These are phyloP conservation scores for Syrrhaptes paradoxus DNA, from an alignment of 2,113 vertebrate species.

Conservation along the genomic window DNA sequence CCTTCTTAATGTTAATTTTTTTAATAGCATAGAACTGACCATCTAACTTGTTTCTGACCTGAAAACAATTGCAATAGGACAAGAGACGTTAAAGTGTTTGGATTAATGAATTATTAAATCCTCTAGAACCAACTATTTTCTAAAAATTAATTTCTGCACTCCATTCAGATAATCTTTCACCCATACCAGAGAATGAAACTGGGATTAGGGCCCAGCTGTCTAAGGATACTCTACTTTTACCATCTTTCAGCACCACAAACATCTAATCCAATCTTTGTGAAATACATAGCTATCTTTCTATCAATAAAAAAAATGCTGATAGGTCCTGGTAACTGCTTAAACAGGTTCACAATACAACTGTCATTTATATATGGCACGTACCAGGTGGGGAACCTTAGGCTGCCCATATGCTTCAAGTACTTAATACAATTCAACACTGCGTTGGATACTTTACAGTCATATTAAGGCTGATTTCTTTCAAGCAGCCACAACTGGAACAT, in stretches of 20 bases:
- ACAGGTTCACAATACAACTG: neutral
- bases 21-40: constrained; percentile 95
- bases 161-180: neutral
- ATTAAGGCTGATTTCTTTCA: neutral
- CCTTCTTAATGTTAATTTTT: constrained; percentile 93
- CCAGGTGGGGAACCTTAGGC: neutral
- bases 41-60: constrained; percentile 97
- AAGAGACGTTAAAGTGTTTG: neutral
- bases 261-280: neutral
- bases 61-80: constrained; percentile 13
- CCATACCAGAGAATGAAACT: neutral
- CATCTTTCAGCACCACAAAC: neutral
- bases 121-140: neutral
- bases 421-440: neutral
- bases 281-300: neutral
- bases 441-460: neutral
- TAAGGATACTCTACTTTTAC: neutral
- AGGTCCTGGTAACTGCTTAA: neutral
- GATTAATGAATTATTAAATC: neutral
- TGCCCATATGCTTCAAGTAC: neutral
- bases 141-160: neutral
- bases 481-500: neutral
- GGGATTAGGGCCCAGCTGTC: neutral
- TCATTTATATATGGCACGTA: neutral
- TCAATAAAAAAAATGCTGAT: neutral